Base-by-base conservation (phyloP, 2,113 vertebrate species). In the Deroptyus accipitrinus region DNA sequence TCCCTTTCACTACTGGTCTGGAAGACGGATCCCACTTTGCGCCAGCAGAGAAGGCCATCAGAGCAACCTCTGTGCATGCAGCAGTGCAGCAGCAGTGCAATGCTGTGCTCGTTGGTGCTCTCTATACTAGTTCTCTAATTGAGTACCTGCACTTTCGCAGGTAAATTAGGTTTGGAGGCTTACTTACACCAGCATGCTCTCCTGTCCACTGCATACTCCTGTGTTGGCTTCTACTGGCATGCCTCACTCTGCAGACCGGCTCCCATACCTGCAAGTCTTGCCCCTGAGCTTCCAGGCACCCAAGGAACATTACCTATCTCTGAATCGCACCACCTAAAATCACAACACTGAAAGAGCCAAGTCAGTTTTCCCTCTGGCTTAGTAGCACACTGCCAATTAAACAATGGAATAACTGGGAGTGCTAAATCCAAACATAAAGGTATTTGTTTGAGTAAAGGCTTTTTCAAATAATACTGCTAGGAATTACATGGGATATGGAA, bases 381-480 rank as follows among this genome's bases (percentile, higher is more conserved):
- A 61, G 75, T 90, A 95, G 91, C 67, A 69, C 4, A 66, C 72
- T 92, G 90, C 37, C 52, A 91, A 15, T 59, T 81, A 76, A 92
- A 90, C 69, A 90, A 74, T 41, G 51, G 57, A 92, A 88, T 67
- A 90, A 85, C 1, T 42, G 73, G 69, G 44, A 94, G 80, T 41
- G 74, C 86, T 97, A 91, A 96, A 95, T 35, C 41, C 52, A 75
- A 91, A 76, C 10, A 79, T 9, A 86, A 81, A 93, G 46, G 77
- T 96, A 84, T 90, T 90, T 97, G 84, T 95, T 93, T 92, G 92
- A 90, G 59, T 90, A 90, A 92, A 77, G 68, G 61, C 81, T 83
- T 86, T 86, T 73, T 70, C 7, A 64, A 96, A 79, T 44, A 2
- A 86, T 69, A 78, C 69, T 88, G 35, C 85, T 88, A 94, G 88